Evolutionary conservation across 2,888 invertebrate species (phyloP).

Genomic region (Cartodere bifasciata): DNA sequence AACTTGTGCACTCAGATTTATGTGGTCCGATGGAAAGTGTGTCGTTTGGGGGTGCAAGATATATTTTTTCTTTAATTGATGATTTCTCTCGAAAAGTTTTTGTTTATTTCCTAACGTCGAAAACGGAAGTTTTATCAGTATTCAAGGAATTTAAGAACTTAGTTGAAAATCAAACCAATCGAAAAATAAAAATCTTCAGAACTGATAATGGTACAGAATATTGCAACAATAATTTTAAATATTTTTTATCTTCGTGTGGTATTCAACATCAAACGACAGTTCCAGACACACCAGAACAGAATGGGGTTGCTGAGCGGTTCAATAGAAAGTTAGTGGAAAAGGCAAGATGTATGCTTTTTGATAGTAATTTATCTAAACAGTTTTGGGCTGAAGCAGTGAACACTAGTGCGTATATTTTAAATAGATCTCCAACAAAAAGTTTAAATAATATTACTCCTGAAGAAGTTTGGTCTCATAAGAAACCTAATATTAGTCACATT

Average conservation of each 20-base stretch:
- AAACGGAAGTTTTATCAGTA: slow-evolving; percentile 6
- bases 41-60: slow-evolving; percentile 1
- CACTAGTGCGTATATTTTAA: slow-evolving; percentile 13
- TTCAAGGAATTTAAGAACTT: slow-evolving; percentile 9
- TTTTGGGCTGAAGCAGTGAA: slow-evolving; percentile 15
- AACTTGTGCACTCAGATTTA: slow-evolving; percentile 5
- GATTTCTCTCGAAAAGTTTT: slow-evolving; percentile 4
- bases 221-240: slow-evolving; percentile 8
- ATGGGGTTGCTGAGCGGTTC: slow-evolving; percentile 17
- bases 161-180: slow-evolving; percentile 10
- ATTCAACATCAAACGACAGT: slow-evolving; percentile 18
- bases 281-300: slow-evolving; percentile 19
- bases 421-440: slow-evolving; percentile 9
- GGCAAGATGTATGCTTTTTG: slow-evolving; percentile 13
- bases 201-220: slow-evolving; percentile 15
- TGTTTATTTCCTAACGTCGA: slow-evolving; percentile 6
- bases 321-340: slow-evolving; percentile 16
- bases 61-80: slow-evolving; percentile 6
- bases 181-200: slow-evolving; percentile 12
- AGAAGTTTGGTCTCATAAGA: slow-evolving; percentile 13
- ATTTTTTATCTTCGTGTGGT: slow-evolving; percentile 11
- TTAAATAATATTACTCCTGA: slow-evolving; percentile 8
- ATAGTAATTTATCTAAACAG: slow-evolving; percentile 10
- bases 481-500: slow-evolving; percentile 18
- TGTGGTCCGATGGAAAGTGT: neutral